Percentiles rank a stretch among this genome's conserved stretches.
Evolutionary conservation across 2,113 vertebrate species (phyloP).

Genomic region (Fulica atra): DNA sequence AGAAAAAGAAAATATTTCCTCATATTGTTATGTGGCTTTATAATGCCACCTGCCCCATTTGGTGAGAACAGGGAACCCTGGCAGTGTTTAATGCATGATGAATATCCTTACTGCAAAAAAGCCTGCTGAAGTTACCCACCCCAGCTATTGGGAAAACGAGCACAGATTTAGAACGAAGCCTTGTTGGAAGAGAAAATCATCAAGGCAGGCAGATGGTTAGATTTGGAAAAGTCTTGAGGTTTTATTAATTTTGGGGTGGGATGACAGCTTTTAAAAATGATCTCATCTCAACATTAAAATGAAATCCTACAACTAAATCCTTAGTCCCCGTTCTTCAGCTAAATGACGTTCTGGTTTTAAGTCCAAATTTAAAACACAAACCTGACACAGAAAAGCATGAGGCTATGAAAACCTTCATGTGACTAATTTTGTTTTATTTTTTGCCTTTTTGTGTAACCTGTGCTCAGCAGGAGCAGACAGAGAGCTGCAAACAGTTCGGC

Average conservation of each 20-base stretch:
- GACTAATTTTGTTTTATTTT: neutral
- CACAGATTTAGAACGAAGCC: neutral
- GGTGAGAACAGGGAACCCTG: neutral
- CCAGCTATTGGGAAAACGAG: neutral
- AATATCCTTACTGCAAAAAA: neutral
- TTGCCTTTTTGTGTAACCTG: neutral
- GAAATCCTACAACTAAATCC: neutral
- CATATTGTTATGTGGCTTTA: neutral
- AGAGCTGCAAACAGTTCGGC: conserved; percentile 83
- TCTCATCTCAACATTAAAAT: neutral
- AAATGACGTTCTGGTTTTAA: neutral
- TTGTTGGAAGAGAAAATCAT: neutral
- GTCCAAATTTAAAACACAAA: neutral
- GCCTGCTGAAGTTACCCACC: neutral
- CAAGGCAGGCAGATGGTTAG: neutral
- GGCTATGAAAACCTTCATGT: neutral
- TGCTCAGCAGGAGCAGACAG: conserved; percentile 80
- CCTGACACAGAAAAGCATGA: neutral
- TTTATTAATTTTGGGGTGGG: neutral
- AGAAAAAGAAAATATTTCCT: neutral
- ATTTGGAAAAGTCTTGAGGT: neutral
- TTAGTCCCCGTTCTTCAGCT: neutral
- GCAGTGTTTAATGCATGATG: neutral
- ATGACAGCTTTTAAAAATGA: neutral
- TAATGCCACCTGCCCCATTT: neutral